Percentiles rank a stretch among this genome's conserved stretches.
Conservation (phyloP, 2,888 invertebrate genomes). For the Petrophora chlorosata region DNA sequence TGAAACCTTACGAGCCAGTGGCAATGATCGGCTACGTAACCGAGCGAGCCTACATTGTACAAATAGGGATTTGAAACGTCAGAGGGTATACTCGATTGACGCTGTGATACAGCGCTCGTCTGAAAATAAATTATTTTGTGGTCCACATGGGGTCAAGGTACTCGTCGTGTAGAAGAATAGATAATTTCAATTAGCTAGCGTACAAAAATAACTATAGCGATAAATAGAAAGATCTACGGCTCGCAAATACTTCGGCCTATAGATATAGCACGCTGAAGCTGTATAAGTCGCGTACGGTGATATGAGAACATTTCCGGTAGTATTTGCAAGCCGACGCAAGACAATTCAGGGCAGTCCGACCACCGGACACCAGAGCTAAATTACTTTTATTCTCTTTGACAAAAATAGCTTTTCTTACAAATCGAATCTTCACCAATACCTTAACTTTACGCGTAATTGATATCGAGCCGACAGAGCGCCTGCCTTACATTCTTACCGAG, state of each 20-base stretch:
- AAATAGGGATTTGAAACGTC: constrained; percentile 39
- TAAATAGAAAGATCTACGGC: constrained; percentile 35
- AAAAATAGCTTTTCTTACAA: constrained; percentile 79
- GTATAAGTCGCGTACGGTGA: neutral
- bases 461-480: constrained; percentile 58
- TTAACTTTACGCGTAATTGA: constrained; percentile 72
- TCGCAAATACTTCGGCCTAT: constrained; percentile 33
- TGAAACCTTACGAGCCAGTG: constrained; percentile 10
- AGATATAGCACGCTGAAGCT: neutral
- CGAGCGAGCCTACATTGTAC: constrained; percentile 41
- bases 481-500: constrained; percentile 41
- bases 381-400: constrained; percentile 71
- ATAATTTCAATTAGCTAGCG: constrained; percentile 36
- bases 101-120: constrained; percentile 25
- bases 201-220: constrained; percentile 49
- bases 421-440: constrained; percentile 59
- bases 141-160: constrained; percentile 37
- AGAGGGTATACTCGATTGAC: constrained; percentile 24
- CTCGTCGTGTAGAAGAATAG: constrained; percentile 28
- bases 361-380: constrained; percentile 74
- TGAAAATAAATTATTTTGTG: constrained; percentile 43
- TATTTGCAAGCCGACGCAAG: constrained; percentile 16
- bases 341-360: constrained; percentile 55
- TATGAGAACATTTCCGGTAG: constrained; percentile 12
- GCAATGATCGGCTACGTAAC: constrained; percentile 27